Evolutionary conservation across 2,888 invertebrate species (phyloP).

Genomic region (Nemurella pictetii): DNA sequence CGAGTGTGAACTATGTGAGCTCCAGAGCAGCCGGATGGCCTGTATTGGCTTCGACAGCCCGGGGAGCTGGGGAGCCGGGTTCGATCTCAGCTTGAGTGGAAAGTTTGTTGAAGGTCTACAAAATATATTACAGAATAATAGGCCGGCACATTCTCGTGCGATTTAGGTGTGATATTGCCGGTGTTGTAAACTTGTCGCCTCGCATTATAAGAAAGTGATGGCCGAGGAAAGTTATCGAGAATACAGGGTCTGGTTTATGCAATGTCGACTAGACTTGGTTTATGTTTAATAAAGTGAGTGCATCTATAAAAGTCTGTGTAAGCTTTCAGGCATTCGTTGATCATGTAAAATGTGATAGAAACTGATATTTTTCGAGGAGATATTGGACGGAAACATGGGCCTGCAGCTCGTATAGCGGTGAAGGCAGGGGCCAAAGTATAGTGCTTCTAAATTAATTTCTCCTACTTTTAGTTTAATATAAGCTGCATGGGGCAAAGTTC

Average conservation of each 20-base stretch:
- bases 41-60: conserved; percentile 35
- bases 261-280: conserved; percentile 2
- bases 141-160: conserved; percentile 4
- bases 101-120: conserved; percentile 23
- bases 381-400: neutral
- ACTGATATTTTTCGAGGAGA: neutral
- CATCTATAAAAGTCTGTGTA: neutral
- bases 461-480: neutral
- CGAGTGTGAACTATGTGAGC: neutral
- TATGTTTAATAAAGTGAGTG: conserved; percentile 31
- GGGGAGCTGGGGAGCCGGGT: conserved; percentile 32
- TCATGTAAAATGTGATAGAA: neutral
- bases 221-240: neutral
- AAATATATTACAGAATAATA: conserved; percentile 21
- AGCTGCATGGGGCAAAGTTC: neutral
- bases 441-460: neutral
- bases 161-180: conserved; percentile 12
- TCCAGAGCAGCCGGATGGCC: neutral
- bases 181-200: neutral
- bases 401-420: neutral
- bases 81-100: conserved; percentile 30
- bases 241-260: neutral
- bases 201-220: conserved; percentile 15
- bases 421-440: neutral
- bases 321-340: neutral